phyloP scores from a whole-genome alignment of 2,113 vertebrate species.

The Rhea pennata region DNA sequence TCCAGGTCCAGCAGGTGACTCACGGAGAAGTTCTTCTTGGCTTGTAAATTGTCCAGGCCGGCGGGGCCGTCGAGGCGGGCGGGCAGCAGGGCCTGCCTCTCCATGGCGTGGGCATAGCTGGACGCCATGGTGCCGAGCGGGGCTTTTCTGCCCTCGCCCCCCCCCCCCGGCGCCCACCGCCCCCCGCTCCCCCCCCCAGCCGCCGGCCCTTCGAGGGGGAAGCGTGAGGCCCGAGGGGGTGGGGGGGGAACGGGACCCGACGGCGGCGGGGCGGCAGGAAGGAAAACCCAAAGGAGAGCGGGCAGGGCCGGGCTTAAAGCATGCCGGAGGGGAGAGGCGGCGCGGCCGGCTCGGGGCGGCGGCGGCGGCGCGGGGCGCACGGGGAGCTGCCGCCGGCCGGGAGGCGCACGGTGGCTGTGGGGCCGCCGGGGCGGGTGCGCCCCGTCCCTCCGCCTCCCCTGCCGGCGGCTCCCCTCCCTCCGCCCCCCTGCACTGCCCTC shows the following conservation, averaged over 20 bases:
- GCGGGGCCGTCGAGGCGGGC: slow-evolving; percentile 92
- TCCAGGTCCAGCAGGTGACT: slow-evolving; percentile 99
- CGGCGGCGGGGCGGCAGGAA: background rate
- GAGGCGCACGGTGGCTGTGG: slow-evolving; percentile 8
- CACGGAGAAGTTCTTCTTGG: slow-evolving; percentile 98
- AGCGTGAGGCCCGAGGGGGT: slow-evolving; percentile 38
- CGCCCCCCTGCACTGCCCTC: background rate
- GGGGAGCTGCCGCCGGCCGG: background rate
- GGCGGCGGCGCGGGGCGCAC: background rate
- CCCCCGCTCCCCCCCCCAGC: slow-evolving; percentile 57
- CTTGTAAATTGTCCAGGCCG: slow-evolving; percentile 93
- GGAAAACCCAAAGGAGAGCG: background rate
- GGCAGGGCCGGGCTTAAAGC: slow-evolving; percentile 22
- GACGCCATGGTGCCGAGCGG: slow-evolving; percentile 87
- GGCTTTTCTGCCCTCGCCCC: slow-evolving; percentile 51
- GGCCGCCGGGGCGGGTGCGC: slow-evolving; percentile 11
- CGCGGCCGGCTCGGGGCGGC: background rate
- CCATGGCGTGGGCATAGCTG: slow-evolving; percentile 95
- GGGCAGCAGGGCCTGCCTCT: slow-evolving; percentile 87
- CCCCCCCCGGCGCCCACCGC: slow-evolving; percentile 11
- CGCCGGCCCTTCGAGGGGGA: slow-evolving; percentile 55
- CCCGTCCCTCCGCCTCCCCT: slow-evolving; percentile 14
- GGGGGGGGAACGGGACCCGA: slow-evolving; percentile 17
- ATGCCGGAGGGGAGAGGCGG: background rate
- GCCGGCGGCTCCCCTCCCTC: background rate